A percentile compares a stretch with the other conserved stretches of the same genome.
Conservation (phyloP, 2,113 vertebrate genomes). For the Taxidea taxus region DNA sequence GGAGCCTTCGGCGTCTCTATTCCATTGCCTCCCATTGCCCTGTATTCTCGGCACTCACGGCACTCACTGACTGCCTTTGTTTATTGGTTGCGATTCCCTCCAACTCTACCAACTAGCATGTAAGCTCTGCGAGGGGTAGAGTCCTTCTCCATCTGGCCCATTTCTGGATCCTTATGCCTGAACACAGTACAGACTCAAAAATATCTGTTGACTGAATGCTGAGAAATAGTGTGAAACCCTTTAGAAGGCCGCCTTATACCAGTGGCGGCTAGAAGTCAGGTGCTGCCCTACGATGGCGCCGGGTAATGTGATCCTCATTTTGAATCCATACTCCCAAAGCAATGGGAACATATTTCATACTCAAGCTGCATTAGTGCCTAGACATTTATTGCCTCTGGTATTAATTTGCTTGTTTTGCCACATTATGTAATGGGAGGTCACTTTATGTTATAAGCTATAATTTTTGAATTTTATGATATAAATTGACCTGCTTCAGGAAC, state of each 20-base stretch:
- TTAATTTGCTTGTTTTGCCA: conserved; percentile 77
- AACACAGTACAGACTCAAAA: accelerated
- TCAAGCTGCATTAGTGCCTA: conserved; percentile 61
- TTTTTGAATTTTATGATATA: conserved; percentile 74
- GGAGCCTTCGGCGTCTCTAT: accelerated
- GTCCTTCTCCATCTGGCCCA: background rate
- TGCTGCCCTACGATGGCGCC: background rate
- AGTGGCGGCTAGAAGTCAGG: background rate
- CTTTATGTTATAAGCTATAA: conserved; percentile 69
- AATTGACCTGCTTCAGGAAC: conserved; percentile 69
- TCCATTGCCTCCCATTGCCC: too few species aligned
- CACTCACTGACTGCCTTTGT: background rate
- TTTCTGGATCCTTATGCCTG: accelerated
- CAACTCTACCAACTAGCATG: accelerated
- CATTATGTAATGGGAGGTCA: conserved; percentile 67
- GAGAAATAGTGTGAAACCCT: background rate
- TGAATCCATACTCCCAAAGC: conserved; percentile 27
- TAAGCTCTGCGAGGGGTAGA: accelerated
- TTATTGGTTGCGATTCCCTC: background rate
- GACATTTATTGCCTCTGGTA: conserved; percentile 70
- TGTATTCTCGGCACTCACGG: background rate
- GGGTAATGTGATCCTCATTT: background rate
- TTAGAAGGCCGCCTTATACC: accelerated
- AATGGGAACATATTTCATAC: conserved; percentile 66
- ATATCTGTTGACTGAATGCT: background rate